Evolutionary conservation across 2,113 vertebrate genomes (phyloP).

Genomic region (Apodemus speciosus): DNA sequence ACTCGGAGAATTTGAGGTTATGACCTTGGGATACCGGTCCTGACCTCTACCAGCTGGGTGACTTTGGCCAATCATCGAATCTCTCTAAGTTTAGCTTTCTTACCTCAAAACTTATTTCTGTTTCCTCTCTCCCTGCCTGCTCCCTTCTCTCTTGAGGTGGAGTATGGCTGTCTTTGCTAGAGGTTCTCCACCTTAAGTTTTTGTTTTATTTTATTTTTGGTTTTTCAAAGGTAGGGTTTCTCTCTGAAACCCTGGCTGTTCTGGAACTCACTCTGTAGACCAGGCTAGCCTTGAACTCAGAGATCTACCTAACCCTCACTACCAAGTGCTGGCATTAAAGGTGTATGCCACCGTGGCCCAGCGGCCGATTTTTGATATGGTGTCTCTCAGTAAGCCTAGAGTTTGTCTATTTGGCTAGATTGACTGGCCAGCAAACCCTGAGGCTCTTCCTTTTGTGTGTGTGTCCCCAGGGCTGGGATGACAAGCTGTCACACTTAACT

Average conservation of each 20-base stretch:
- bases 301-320: not conserved
- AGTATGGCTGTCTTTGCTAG: too few species aligned
- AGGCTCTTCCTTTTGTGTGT: too few species aligned
- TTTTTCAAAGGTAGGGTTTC: not conserved
- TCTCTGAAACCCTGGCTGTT: not conserved
- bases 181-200: not conserved
- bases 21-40: not conserved
- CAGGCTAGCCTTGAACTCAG: not conserved
- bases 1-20: too few species aligned
- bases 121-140: not conserved
- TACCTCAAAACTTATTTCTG: not conserved
- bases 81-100: constrained; percentile 9
- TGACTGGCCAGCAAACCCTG: not conserved
- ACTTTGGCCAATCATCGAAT: not conserved
- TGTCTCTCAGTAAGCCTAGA: too few species aligned
- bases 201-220: not conserved
- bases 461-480: not conserved
- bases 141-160: too few species aligned
- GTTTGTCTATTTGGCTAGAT: not conserved
- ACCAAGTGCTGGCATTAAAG: not conserved
- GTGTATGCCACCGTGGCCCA: too few species aligned
- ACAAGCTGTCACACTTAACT: not conserved
- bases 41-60: not conserved
- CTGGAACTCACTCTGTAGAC: not conserved
- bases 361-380: not conserved